phyloP scores from a whole-genome alignment of 2,113 vertebrate species.

The Hylia prasina region DNA sequence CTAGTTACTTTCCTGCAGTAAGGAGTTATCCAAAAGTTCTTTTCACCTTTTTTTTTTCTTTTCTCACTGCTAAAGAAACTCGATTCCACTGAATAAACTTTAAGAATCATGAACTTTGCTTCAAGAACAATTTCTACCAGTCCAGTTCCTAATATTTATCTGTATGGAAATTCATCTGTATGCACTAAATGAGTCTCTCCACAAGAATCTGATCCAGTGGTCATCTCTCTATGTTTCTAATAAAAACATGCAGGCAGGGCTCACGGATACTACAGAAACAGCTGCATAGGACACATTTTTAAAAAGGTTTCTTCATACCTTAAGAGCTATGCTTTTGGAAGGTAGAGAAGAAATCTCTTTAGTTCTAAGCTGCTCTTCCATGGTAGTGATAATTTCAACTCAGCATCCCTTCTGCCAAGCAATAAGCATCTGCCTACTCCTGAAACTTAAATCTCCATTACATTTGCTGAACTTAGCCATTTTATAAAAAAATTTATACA shows the following conservation, averaged over 20 bases:
- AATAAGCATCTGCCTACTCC: not conserved
- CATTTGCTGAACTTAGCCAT: not conserved
- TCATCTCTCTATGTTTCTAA: not conserved
- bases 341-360: not conserved
- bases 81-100: not conserved
- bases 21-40: not conserved
- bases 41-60: not conserved
- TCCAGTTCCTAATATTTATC: not conserved
- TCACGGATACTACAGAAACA: not conserved
- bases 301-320: not conserved
- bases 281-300: rapidly evolving
- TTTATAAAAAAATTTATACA: not conserved
- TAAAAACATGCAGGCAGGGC: not conserved
- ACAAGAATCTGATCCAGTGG: not conserved
- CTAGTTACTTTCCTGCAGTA: not conserved
- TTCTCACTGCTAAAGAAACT: not conserved
- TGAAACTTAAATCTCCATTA: not conserved
- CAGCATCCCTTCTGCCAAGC: not conserved
- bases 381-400: not conserved
- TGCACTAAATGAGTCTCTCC: not conserved
- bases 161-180: not conserved
- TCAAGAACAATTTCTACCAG: not conserved
- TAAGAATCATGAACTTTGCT: not conserved
- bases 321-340: not conserved
- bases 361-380: not conserved